Conservation (phyloP, 2,113 vertebrate genomes). For the Corythornis madagascariensis region DNA sequence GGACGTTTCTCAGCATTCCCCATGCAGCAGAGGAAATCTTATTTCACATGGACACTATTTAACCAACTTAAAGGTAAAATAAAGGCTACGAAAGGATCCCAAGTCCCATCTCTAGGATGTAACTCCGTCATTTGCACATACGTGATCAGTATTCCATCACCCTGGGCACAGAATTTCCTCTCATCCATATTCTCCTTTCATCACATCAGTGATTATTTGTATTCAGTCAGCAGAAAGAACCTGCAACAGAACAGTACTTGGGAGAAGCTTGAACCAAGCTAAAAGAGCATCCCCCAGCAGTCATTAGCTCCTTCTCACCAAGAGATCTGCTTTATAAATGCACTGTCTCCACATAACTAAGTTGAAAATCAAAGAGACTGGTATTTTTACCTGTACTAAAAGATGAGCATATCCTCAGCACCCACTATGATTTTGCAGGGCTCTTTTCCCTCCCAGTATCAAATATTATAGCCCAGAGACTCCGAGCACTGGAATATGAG, state of each 20-base stretch:
- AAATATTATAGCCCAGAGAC: not conserved
- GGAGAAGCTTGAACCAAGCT: not conserved
- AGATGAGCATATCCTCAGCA: not conserved
- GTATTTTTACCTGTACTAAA: not conserved
- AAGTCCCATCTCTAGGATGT: not conserved
- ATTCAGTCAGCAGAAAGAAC: not conserved
- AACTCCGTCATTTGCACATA: not conserved
- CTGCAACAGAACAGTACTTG: rapidly evolving
- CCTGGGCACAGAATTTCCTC: not conserved
- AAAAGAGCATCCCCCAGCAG: not conserved
- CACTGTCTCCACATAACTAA: not conserved
- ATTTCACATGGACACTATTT: not conserved
- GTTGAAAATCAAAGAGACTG: not conserved
- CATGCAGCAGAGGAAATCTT: not conserved
- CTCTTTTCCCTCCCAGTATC: not conserved
- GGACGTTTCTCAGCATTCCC: not conserved
- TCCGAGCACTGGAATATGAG: not conserved
- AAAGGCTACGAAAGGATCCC: not conserved
- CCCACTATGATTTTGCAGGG: not conserved
- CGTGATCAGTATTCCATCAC: rapidly evolving
- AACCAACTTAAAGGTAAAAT: not conserved
- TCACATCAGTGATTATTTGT: not conserved
- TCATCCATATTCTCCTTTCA: not conserved
- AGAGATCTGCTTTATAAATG: not conserved
- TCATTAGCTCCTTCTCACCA: not conserved